Percentiles rank a stretch among this genome's conserved stretches.
Conservation (phyloP, 2,797 vertebrate species). For the Podarcis siculus region DNA sequence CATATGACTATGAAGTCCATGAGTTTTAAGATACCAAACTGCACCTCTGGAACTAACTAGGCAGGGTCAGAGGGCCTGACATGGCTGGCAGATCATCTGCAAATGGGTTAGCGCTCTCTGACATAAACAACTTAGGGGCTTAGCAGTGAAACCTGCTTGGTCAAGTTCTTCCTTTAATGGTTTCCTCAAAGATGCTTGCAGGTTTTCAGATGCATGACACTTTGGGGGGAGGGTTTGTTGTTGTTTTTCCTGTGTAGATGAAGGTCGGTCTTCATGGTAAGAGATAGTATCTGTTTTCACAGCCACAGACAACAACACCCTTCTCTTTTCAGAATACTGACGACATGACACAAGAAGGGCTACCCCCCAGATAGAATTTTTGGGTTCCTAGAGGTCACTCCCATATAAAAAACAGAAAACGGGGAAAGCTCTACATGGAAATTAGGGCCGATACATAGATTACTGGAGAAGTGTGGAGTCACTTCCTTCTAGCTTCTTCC, state of each 20-base stretch:
- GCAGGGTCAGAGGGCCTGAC: background rate
- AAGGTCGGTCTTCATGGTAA: background rate
- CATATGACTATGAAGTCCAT: no score
- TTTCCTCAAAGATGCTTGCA: rapidly evolving
- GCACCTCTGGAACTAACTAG: background rate
- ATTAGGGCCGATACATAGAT: background rate
- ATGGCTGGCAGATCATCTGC: background rate
- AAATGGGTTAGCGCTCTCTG: background rate
- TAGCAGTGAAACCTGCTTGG: background rate
- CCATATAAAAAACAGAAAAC: no score
- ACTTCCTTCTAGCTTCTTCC: background rate
- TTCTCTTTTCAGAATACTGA: background rate
- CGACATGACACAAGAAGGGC: background rate
- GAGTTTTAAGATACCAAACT: no score
- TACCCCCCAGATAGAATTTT: background rate
- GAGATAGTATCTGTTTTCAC: background rate
- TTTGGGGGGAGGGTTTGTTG: background rate
- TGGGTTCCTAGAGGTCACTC: background rate
- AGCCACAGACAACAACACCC: background rate
- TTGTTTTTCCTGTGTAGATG: conserved; percentile 13
- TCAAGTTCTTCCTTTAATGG: conserved; percentile 3
- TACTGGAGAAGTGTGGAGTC: background rate
- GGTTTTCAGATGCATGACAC: conserved; percentile 29
- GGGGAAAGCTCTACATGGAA: background rate
- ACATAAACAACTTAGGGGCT: conserved; percentile 3